phyloP scores from a whole-genome alignment of 2,888 invertebrate genomes.

The Muscina levida region DNA sequence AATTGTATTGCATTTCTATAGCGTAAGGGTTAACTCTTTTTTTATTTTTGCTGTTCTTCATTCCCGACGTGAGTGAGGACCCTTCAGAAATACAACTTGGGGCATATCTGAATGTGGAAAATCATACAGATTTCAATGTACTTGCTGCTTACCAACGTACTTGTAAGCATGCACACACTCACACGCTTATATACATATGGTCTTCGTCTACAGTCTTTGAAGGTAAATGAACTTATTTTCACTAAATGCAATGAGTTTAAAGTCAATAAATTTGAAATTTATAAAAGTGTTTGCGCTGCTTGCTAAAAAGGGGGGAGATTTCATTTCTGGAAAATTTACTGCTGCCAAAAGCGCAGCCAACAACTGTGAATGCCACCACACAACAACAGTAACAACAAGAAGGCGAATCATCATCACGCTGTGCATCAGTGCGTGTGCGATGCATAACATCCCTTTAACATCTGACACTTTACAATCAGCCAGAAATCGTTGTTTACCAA shows the following conservation, averaged over 20 bases:
- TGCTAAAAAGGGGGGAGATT: conserved; percentile 48
- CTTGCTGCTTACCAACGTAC: not conserved
- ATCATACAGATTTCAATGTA: no score
- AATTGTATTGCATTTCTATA: conserved; percentile 37
- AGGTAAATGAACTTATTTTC: conserved; percentile 60
- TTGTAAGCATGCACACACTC: not conserved
- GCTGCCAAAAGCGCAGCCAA: conserved; percentile 25
- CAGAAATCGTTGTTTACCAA: conserved; percentile 18
- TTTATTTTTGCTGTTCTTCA: conserved; percentile 27
- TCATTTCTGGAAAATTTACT: conserved; percentile 39
- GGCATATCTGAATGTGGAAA: not conserved
- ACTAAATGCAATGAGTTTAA: conserved; percentile 55
- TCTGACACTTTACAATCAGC: conserved; percentile 39
- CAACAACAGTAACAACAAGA: conserved; percentile 41
- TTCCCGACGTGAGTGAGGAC: conserved; percentile 41
- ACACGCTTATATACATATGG: not conserved
- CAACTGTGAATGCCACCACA: conserved; percentile 39
- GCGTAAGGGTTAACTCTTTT: conserved; percentile 28
- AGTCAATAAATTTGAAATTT: conserved; percentile 63
- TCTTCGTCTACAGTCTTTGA: not conserved
- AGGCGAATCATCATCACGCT: conserved; percentile 13
- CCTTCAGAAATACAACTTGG: conserved; percentile 49
- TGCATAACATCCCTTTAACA: conserved; percentile 40
- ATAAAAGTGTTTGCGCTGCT: conserved; percentile 38
- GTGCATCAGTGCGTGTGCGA: conserved; percentile 46